Evolutionary conservation across 2,888 invertebrate species (phyloP).

Genomic region (Pseudoips prasinana): DNA sequence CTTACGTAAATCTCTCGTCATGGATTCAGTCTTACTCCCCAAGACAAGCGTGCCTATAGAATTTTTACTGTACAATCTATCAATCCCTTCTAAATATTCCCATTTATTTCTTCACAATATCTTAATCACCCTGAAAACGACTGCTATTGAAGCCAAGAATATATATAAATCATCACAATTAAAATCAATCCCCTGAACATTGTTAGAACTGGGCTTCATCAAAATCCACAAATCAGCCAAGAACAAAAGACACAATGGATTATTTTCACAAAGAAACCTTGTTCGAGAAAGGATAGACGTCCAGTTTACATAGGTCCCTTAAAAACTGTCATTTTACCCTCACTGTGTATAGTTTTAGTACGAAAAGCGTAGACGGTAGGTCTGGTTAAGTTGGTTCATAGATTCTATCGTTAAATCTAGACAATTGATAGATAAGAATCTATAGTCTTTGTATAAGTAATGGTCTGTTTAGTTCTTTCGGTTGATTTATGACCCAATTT

Average conservation of each 20-base stretch:
- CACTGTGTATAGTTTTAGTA: background rate
- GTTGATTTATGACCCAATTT: constrained; percentile 10
- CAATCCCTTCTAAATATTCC: no score
- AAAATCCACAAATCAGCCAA: constrained; percentile 48
- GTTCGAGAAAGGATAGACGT: constrained; percentile 40
- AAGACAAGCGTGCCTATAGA: no score
- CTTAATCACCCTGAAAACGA: no score
- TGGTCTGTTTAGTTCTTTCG: constrained; percentile 3
- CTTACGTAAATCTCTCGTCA: no score
- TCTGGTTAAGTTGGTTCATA: constrained; percentile 12
- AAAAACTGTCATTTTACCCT: constrained; percentile 8
- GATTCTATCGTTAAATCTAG: constrained; percentile 34
- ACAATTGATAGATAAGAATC: constrained; percentile 56
- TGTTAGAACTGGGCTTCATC: constrained; percentile 38
- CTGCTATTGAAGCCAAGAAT: no score
- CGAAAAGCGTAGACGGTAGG: background rate
- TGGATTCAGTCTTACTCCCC: no score
- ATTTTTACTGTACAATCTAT: no score
- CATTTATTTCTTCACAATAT: no score
- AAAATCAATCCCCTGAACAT: constrained; percentile 40
- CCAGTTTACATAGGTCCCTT: constrained; percentile 39
- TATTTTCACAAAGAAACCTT: constrained; percentile 51
- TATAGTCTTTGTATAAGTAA: constrained; percentile 21
- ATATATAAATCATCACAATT: no score
- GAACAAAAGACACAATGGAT: constrained; percentile 43